Evolutionary conservation across 2,888 invertebrate genomes (phyloP).

Genomic region (Tenthredo distinguenda): DNA sequence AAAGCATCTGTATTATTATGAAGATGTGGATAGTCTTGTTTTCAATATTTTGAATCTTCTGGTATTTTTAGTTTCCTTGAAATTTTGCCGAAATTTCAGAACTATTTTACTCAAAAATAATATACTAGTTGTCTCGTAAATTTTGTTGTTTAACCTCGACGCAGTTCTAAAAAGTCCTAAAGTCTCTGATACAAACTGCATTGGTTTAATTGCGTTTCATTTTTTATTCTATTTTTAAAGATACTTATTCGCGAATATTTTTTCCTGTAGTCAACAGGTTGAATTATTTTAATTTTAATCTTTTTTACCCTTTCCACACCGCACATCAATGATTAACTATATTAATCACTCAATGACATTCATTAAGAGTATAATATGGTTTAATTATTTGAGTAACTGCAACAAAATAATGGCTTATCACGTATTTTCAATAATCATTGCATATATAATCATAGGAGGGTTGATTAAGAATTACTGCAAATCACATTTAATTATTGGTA

Average conservation of each 20-base stretch:
- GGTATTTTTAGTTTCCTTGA: neutral
- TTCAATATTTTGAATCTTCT: neutral
- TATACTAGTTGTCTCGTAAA: neutral
- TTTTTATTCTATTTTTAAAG: neutral
- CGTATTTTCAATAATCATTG: neutral
- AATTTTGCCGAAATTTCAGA: neutral
- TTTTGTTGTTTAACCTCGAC: neutral
- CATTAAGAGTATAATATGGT: neutral
- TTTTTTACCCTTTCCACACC: neutral
- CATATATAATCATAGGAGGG: neutral
- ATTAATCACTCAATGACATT: neutral
- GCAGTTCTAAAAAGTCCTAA: no score
- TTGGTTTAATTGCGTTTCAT: neutral
- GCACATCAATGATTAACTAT: neutral
- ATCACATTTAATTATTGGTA: neutral
- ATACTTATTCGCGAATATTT: neutral
- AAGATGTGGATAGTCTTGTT: neutral
- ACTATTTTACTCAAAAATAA: neutral
- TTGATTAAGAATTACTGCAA: neutral
- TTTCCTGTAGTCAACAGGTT: neutral
- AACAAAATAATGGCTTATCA: neutral
- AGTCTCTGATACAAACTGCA: no score
- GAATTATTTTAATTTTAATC: neutral
- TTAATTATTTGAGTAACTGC: neutral
- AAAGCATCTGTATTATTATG: neutral